Conservation (phyloP, 2,113 vertebrate species). For the Leptobrachium ailaonicum region DNA sequence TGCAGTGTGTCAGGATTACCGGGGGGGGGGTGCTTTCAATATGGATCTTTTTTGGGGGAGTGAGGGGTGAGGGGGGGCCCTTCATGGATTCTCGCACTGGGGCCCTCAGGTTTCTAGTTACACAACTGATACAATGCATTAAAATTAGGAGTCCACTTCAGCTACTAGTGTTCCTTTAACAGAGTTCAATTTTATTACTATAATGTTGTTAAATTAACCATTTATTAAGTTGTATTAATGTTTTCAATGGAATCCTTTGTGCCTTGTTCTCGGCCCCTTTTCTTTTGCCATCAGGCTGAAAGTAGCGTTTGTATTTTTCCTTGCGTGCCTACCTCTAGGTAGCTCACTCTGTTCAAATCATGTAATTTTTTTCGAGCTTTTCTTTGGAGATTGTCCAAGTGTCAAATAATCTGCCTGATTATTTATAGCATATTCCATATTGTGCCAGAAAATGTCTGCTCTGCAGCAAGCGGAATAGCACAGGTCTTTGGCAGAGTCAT, state of each 20-base stretch:
- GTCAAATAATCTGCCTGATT: conserved; percentile 27
- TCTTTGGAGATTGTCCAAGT: conserved; percentile 34
- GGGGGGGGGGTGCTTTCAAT: too few species aligned
- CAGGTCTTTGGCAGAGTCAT: conserved; percentile 24
- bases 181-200: too few species aligned
- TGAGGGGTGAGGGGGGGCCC: too few species aligned
- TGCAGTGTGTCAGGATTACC: too few species aligned
- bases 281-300: neutral
- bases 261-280: neutral
- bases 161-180: too few species aligned
- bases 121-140: too few species aligned
- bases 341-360: conserved; percentile 16
- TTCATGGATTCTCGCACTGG: too few species aligned
- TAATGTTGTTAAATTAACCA: too few species aligned
- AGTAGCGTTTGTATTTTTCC: neutral
- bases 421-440: conserved; percentile 28
- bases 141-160: too few species aligned
- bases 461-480: neutral
- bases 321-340: conserved; percentile 33
- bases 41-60: too few species aligned
- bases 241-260: conserved; percentile 15
- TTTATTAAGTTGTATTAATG: neutral
- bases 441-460: conserved; percentile 27
- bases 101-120: too few species aligned
- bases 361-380: neutral